Conservation (phyloP, 2,888 invertebrate species). For the Formica aserva region DNA sequence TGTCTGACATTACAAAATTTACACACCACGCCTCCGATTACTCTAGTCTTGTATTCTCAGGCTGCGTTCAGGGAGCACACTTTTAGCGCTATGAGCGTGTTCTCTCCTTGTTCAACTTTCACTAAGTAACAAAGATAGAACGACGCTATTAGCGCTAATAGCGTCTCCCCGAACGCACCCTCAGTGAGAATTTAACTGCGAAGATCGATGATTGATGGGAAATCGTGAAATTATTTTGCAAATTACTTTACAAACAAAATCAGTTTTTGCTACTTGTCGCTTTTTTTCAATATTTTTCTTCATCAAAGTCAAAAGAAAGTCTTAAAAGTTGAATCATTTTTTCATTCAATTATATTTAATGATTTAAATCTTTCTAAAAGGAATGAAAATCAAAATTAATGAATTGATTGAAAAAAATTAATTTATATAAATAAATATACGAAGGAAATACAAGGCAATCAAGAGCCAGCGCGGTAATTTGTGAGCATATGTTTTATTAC, state of each 20-base stretch:
- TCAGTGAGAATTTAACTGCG: not conserved
- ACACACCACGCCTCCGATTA: too few species aligned
- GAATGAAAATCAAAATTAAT: not conserved
- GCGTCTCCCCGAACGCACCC: constrained; percentile 33
- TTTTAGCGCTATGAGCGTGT: too few species aligned
- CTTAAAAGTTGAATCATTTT: not conserved
- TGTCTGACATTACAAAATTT: too few species aligned
- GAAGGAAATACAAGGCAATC: too few species aligned
- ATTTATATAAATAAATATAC: not conserved
- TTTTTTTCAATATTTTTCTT: constrained; percentile 18
- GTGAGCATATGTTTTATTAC: too few species aligned
- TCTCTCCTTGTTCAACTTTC: too few species aligned
- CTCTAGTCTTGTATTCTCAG: too few species aligned
- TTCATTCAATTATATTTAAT: not conserved
- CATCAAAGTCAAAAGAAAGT: not conserved
- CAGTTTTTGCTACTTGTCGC: constrained; percentile 75
- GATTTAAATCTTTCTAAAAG: not conserved
- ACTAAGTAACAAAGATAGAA: too few species aligned
- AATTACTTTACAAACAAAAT: constrained; percentile 67
- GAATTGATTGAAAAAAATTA: not conserved
- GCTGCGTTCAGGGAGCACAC: too few species aligned
- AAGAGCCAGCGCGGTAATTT: too few species aligned
- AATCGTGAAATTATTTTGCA: constrained; percentile 72
- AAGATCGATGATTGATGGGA: constrained; percentile 8
- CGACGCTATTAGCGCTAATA: too few species aligned